A percentile compares a stretch with the other conserved stretches of the same genome.
Evolutionary conservation across 2,888 invertebrate genomes (phyloP).

Genomic region (Acronicta leporina): DNA sequence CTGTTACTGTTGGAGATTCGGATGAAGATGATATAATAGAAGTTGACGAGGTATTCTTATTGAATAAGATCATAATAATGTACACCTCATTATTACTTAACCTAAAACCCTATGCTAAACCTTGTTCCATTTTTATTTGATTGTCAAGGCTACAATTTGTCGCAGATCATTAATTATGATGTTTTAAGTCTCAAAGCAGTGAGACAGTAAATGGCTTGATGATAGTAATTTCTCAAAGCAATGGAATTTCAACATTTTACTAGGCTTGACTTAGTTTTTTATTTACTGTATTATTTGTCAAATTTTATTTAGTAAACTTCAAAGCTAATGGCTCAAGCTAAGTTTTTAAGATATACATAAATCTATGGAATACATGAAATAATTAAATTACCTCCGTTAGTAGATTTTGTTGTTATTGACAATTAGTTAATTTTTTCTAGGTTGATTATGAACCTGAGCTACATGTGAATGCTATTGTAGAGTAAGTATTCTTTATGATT

Average conservation of each 20-base stretch:
- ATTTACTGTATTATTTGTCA: too few relatives aligned
- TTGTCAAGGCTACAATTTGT: conserved; percentile 69
- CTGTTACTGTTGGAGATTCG: conserved; percentile 91
- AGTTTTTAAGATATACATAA: too few relatives aligned
- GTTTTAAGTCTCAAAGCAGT: conserved; percentile 10
- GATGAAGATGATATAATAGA: conserved; percentile 97
- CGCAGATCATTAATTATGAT: conserved; percentile 45
- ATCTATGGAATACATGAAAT: too few relatives aligned
- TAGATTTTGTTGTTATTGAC: too few relatives aligned
- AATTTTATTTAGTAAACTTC: too few relatives aligned
- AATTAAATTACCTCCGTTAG: too few relatives aligned
- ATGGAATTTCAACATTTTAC: too few relatives aligned
- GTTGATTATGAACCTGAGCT: conserved; percentile 94
- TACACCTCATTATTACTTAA: conserved; percentile 65
- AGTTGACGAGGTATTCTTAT: conserved; percentile 93
- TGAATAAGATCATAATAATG: conserved; percentile 25
- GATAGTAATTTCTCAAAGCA: too few relatives aligned
- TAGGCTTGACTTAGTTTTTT: too few relatives aligned
- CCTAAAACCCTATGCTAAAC: conserved; percentile 74
- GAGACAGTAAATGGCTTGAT: too few relatives aligned
- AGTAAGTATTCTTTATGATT: conserved; percentile 90
- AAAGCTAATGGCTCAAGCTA: too few relatives aligned
- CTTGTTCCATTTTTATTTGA: conserved; percentile 90
- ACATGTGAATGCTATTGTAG: conserved; percentile 92
- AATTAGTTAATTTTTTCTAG: conserved; percentile 73